These are phyloP conservation scores for Agrotis segetum DNA, from an alignment of 2,888 invertebrate genomes.

Conservation along the genomic window DNA sequence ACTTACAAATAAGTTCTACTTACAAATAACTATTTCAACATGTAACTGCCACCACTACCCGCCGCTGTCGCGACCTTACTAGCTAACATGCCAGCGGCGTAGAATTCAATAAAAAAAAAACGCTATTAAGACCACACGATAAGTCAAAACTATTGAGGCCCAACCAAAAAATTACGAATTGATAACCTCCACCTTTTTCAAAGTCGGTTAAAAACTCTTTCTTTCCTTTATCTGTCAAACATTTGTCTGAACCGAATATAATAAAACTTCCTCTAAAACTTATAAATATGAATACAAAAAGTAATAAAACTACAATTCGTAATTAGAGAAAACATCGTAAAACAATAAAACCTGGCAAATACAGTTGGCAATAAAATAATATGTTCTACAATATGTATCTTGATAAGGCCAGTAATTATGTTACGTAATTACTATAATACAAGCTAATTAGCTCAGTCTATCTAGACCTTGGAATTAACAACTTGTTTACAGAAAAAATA, in stretches of 20 bases:
- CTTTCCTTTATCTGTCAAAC: neutral
- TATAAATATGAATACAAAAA: neutral
- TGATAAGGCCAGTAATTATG: constrained; percentile 50
- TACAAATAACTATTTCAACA: neutral
- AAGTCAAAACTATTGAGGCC: neutral
- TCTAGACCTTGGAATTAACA: constrained; percentile 29
- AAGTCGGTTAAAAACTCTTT: neutral
- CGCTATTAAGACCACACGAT: neutral
- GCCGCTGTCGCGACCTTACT: neutral
- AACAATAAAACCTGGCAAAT: constrained; percentile 9
- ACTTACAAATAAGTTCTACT: neutral
- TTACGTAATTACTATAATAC: constrained; percentile 1
- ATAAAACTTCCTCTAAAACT: neutral
- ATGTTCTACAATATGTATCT: constrained; percentile 13
- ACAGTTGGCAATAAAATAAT: constrained; percentile 27
- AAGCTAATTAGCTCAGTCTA: constrained; percentile 6
- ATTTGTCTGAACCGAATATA: neutral
- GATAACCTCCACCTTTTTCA: too few species aligned
- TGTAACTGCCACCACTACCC: neutral
- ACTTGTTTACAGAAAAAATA: neutral
- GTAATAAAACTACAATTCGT: neutral
- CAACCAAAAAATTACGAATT: neutral
- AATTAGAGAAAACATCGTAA: constrained; percentile 6
- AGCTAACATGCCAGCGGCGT: constrained; percentile 30
- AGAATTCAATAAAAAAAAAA: constrained; percentile 7